Conservation (phyloP, 2,797 vertebrate species). For the Bradypus variegatus region DNA sequence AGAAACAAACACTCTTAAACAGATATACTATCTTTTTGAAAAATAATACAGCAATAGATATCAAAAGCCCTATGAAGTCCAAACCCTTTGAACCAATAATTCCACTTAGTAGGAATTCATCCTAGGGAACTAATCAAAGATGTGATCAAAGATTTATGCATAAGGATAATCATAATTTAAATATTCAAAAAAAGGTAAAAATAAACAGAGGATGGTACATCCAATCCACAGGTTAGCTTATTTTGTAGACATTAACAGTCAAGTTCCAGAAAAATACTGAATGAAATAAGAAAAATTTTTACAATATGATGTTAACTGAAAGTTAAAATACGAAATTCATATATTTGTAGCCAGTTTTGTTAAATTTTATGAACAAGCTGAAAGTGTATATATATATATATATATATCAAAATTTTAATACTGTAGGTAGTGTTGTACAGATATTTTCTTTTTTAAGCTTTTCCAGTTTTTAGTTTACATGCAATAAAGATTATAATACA, state of each 20-base stretch:
- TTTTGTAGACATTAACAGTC: neutral
- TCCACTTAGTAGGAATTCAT: neutral
- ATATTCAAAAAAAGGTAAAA: neutral
- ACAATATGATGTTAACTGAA: neutral
- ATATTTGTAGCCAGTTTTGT: neutral
- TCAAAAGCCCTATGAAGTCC: neutral
- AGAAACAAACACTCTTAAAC: neutral
- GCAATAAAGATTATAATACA: neutral
- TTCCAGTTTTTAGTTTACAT: constrained; percentile 8
- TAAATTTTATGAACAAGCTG: neutral
- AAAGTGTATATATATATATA: neutral
- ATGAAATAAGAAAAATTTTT: neutral
- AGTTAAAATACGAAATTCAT: neutral
- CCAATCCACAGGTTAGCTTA: neutral
- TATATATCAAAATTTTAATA: neutral
- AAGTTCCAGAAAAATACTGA: neutral
- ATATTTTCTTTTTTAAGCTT: neutral
- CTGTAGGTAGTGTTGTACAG: neutral
- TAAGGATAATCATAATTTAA: neutral
- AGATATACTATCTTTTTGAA: neutral
- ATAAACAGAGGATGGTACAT: neutral
- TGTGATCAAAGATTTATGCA: neutral
- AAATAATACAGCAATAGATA: rapidly evolving
- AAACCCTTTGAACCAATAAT: neutral
- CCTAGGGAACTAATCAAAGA: neutral